Base-by-base conservation (phyloP, 2,797 vertebrate genomes). In the Gymnoscopelus microlampas region DNA sequence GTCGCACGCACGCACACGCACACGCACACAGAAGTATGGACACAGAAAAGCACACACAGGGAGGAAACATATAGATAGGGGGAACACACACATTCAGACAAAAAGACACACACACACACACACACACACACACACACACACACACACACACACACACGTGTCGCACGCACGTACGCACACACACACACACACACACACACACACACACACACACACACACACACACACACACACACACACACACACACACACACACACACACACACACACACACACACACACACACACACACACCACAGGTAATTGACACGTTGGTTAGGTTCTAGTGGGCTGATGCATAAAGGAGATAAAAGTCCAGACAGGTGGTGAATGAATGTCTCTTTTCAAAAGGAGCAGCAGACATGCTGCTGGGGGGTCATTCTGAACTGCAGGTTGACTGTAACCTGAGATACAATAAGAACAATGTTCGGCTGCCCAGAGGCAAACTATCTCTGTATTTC, bases 321-420 rank as follows among this genome's bases (percentile, higher is more conserved):
- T 77, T 77, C 68, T 23, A 66, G 55, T 59, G 48, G 64, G 58
- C 3, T 74, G 79, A 62, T 55, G 85, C 79, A 71, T 79, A 78
- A 80, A 49, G 73, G 54, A 66, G 63, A 67, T 77, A 81, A 44
- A 44, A 9, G 39, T 44, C 57, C 74, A 26, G 60, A 84, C 84
- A 91, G 89, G 71, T 88, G 88, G 82, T 61, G 78, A 74, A 66
- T 75, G 71, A 71, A 80, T 86, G 85, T 78, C 85, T 81, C 48
- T n/a, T 61, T 78, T 85, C 85, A 71, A 87, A 84, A 85, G 66
- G 59, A 55, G 65, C 72, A 55, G 49, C 23, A 63, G 48, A 85
- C 53, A 79, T 74, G 81, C 85, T 72, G 73, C 64, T 55, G 71
- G 69, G 65, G 79, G 66, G 39, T 68, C 79, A 74, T 87, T 77